Evolutionary conservation across 1,140 invertebrate species (phyloP).

Genomic region (Formica exsecta): DNA sequence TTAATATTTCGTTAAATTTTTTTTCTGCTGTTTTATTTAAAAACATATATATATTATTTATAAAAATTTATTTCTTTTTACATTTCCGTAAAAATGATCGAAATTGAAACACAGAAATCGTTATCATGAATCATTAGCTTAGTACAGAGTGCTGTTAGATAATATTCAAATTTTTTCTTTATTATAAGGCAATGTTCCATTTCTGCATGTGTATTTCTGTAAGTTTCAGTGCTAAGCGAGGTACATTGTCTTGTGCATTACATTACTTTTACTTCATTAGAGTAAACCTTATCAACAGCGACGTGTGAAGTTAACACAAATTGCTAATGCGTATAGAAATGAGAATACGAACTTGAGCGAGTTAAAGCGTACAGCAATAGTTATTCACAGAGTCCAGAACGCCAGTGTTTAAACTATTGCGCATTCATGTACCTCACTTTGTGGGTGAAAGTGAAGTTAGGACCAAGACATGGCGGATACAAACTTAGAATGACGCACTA

Average conservation of each 20-base stretch:
- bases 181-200: background rate
- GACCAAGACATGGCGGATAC: conserved; percentile 46
- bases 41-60: background rate
- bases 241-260: background rate
- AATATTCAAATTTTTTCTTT: conserved; percentile 5
- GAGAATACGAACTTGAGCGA: conserved; percentile 49
- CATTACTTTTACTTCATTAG: conserved; percentile 36
- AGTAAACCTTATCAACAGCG: conserved; percentile 16
- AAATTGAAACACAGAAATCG: conserved; percentile 8
- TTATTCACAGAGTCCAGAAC: conserved; percentile 45
- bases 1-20: conserved; percentile 2
- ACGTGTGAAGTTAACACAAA: conserved; percentile 46
- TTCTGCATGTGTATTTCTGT: background rate
- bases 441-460: conserved; percentile 68
- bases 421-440: conserved; percentile 58
- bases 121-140: background rate
- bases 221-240: background rate
- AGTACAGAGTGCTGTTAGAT: background rate
- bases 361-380: conserved; percentile 49
- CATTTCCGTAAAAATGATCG: background rate
- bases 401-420: conserved; percentile 55
- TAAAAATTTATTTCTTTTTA: background rate
- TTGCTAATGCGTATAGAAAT: conserved; percentile 56
- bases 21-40: background rate
- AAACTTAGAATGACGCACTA: conserved; percentile 47